Evolutionary conservation across 1,140 invertebrate species (phyloP).

Genomic region (Coptotermes formosanus): DNA sequence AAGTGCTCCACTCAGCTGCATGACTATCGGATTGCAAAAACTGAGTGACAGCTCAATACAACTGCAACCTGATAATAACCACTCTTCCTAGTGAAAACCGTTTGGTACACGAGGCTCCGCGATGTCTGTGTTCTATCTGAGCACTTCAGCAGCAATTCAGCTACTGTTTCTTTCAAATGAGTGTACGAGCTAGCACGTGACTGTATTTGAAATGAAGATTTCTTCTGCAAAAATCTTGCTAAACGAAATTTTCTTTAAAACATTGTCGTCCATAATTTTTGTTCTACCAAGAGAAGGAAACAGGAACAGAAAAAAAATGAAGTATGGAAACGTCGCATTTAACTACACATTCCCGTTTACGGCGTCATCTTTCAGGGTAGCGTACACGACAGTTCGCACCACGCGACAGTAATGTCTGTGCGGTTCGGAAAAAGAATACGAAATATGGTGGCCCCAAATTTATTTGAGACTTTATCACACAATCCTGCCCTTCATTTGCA

Average conservation of each 20-base stretch:
- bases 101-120: too few relatives aligned
- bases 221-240: neutral
- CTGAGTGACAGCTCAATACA: too few relatives aligned
- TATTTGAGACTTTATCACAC: neutral
- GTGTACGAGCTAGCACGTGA: neutral
- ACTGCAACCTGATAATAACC: too few relatives aligned
- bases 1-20: too few relatives aligned
- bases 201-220: neutral
- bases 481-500: neutral
- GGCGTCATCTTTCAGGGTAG: neutral
- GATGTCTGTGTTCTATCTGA: too few relatives aligned
- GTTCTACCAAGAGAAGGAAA: neutral
- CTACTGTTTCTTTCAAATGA: neutral
- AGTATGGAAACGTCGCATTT: neutral
- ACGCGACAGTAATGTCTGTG: neutral
- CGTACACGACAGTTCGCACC: neutral
- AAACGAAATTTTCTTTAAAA: neutral
- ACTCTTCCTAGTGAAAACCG: too few relatives aligned
- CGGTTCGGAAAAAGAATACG: neutral
- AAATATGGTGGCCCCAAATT: neutral
- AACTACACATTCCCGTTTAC: neutral
- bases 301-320: neutral
- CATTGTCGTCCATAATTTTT: neutral
- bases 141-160: too few relatives aligned
- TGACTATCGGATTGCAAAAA: too few relatives aligned